phyloP scores from a whole-genome alignment of 2,113 vertebrate genomes.

The Ptilorrhoa leucosticta region DNA sequence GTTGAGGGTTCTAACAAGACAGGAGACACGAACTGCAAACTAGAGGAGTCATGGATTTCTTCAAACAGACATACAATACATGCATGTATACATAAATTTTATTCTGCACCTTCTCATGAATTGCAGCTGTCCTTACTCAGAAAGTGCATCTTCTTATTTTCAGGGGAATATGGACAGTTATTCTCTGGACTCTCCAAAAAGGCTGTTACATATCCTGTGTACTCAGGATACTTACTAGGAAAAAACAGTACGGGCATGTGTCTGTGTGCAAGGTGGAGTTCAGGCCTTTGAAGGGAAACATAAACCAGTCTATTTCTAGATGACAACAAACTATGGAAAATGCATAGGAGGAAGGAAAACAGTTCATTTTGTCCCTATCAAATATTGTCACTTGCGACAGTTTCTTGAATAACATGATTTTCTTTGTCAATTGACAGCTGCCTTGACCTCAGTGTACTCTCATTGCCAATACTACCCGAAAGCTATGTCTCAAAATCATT shows the following conservation, averaged over 20 bases:
- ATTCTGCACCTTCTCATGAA: not conserved
- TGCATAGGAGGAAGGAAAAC: not conserved
- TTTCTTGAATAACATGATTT: not conserved
- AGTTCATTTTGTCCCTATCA: not conserved
- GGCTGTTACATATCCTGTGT: not conserved
- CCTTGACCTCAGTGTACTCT: not conserved
- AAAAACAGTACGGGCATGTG: not conserved
- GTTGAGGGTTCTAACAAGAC: not conserved
- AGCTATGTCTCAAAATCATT: not conserved
- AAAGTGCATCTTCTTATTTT: not conserved
- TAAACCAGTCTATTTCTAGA: not conserved
- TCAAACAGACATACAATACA: not conserved
- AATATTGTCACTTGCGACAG: not conserved
- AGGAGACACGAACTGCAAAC: not conserved
- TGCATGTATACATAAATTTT: not conserved
- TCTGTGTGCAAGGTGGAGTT: not conserved
- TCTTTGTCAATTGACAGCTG: not conserved
- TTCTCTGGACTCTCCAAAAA: not conserved
- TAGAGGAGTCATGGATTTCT: not conserved
- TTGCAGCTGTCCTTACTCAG: not conserved
- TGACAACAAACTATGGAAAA: not conserved
- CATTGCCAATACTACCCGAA: not conserved
- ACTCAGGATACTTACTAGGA: not conserved
- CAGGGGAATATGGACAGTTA: not conserved
- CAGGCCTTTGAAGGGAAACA: not conserved